Evolutionary conservation across 2,888 invertebrate species (phyloP), one percentile per base, ranked within the genome.

Genomic region (Eupithecia abbreviata): DNA sequence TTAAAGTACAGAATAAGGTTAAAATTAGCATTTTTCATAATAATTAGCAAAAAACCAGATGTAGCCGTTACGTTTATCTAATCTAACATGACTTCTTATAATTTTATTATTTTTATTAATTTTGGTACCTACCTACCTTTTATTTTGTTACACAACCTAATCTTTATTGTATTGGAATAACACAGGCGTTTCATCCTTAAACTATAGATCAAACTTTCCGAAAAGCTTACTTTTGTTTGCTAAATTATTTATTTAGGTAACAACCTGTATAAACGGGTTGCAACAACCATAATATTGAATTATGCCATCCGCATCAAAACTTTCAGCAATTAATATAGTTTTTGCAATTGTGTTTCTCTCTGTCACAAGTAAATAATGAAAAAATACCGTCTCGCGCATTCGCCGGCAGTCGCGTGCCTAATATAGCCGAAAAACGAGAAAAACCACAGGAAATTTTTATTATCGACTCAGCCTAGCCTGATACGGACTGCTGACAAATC

Each of bases 401-500:
- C 84, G 83, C 84, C 77, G 77, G 80, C 81, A 86, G 87, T 87
- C 89, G 94, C 94, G 94, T 94, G 94, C 89, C 88, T 88, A 88
- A 90, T 90, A 90, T 90, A 89, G 86, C 90, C 91, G 86, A 86
- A 90, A 92, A 92, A 91, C 86, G 89, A 90, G 88, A 92, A 93
- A 93, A 92, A 92, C 84, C 80, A 82, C 81, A 82, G 84, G 86
- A 89, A 88, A 85, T 89, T 92, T 92, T 91, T 92, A 91, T 90
- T 93, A 94, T 93, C 90, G 93, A 92, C 91, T 93, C 88, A 91
- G 86, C 89, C 87, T 86, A 87, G 87, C 87, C 89, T 90, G 90
- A 92, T 93, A 90, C 87, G 88, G 89, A 88, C 90, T 89, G 88
- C 92, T 93, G 93, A 93, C 91, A 94, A 94, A 93, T 93, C 90